A percentile compares a stretch with the other conserved stretches of the same genome.
Evolutionary conservation across 1,140 invertebrate genomes (phyloP).

Genomic region (Macrostomum lignano): DNA sequence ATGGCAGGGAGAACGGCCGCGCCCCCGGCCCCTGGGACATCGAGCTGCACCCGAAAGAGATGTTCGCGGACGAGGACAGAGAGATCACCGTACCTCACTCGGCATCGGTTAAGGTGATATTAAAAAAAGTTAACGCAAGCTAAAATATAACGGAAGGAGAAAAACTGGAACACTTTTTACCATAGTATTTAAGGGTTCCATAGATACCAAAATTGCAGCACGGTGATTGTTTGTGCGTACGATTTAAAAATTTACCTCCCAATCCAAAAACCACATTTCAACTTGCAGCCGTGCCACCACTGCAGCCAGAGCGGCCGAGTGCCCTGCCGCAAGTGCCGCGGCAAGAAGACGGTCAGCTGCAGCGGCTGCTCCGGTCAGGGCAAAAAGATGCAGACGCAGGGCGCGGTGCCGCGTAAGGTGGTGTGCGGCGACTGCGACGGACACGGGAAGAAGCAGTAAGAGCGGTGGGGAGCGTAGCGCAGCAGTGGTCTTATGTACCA

Average conservation of each 20-base stretch:
- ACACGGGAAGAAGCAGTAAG: slow-evolving; percentile 8
- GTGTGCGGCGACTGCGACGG: slow-evolving; percentile 10
- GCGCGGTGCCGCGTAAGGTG: too few relatives aligned
- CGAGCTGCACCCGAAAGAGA: slow-evolving; percentile 17
- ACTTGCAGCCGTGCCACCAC: slow-evolving; percentile 28
- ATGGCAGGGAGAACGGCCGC: slow-evolving; percentile 26
- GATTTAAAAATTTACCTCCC: too few relatives aligned
- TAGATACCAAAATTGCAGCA: too few relatives aligned
- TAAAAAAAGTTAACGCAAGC: neutral
- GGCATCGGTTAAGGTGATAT: slow-evolving; percentile 28
- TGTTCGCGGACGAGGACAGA: slow-evolving; percentile 29
- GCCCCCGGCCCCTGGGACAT: slow-evolving; percentile 34
- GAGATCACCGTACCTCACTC: slow-evolving; percentile 33
- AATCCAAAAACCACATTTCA: slow-evolving; percentile 4
- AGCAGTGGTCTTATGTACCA: too few relatives aligned
- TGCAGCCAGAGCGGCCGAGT: slow-evolving; percentile 31
- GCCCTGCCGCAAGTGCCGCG: slow-evolving; percentile 30
- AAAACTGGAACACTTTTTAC: too few relatives aligned
- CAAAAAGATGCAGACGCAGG: too few relatives aligned
- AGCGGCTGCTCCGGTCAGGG: neutral
- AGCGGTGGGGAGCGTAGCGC: too few relatives aligned
- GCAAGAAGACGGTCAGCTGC: slow-evolving; percentile 30
- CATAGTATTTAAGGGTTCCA: too few relatives aligned
- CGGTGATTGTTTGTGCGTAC: too few relatives aligned
- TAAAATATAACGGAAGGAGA: too few relatives aligned